Conservation (phyloP, 2,888 invertebrate genomes). For the Mythimna impura region DNA sequence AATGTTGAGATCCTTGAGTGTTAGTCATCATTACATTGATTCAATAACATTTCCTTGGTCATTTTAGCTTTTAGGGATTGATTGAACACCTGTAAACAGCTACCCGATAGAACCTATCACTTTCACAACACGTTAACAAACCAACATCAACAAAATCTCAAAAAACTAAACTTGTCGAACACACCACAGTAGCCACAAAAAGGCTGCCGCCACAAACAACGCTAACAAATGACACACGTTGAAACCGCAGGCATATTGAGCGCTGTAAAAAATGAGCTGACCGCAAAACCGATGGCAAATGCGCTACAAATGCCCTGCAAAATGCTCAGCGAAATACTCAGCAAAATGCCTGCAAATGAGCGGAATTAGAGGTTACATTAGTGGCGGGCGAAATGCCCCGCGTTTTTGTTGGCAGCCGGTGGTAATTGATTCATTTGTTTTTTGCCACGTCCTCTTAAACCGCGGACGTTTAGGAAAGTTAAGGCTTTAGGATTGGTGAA, state of each 20-base stretch:
- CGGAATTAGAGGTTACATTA: conserved; percentile 68
- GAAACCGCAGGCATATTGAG: conserved; percentile 59
- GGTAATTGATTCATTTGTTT: conserved; percentile 69
- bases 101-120: neutral
- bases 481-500: conserved; percentile 23
- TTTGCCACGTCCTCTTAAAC: conserved; percentile 56
- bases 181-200: conserved; percentile 52
- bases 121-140: conserved; percentile 15
- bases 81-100: neutral
- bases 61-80: too few relatives aligned
- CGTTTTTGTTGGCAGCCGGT: conserved; percentile 63
- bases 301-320: conserved; percentile 65
- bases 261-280: conserved; percentile 57
- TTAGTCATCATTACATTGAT: too few relatives aligned
- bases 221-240: conserved; percentile 50
- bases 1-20: neutral
- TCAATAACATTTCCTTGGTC: neutral
- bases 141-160: conserved; percentile 22
- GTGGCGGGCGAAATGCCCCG: conserved; percentile 60
- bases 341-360: conserved; percentile 61
- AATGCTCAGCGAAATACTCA: conserved; percentile 43
- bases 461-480: conserved; percentile 47
- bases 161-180: conserved; percentile 47
- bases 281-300: conserved; percentile 67
- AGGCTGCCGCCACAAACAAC: conserved; percentile 58